These are phyloP conservation scores for Nothobranchius kuhntae DNA, from an alignment of 2,113 vertebrate genomes.

Conservation along the genomic window DNA sequence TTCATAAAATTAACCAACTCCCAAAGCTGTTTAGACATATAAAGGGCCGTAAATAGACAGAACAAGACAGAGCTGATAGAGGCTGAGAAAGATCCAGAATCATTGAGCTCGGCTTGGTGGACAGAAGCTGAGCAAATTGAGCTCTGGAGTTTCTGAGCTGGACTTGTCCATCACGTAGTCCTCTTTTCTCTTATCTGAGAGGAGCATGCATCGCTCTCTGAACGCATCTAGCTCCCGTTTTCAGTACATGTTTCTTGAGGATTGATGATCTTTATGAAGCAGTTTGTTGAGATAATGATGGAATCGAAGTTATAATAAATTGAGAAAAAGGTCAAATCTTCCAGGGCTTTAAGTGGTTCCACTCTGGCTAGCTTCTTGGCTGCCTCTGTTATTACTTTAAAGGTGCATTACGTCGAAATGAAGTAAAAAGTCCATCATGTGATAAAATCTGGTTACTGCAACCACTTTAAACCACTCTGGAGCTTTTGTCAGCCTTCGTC, in stretches of 20 bases:
- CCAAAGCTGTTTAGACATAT: constrained; percentile 4
- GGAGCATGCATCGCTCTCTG: not conserved
- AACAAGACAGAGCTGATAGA: too few species aligned
- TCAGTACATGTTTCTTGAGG: not conserved
- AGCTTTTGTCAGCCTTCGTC: too few species aligned
- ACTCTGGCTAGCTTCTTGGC: too few species aligned
- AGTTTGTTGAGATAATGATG: not conserved
- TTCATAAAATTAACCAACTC: not conserved
- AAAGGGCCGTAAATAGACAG: constrained; percentile 2
- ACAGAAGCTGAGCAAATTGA: not conserved
- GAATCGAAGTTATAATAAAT: not conserved
- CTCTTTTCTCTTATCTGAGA: not conserved
- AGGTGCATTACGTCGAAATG: too few species aligned
- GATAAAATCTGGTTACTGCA: too few species aligned
- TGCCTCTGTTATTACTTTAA: too few species aligned
- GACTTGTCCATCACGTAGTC: not conserved
- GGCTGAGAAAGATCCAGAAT: not conserved
- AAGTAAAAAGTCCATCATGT: too few species aligned
- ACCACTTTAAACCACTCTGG: too few species aligned
- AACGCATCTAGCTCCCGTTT: not conserved
- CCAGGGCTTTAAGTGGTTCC: too few species aligned
- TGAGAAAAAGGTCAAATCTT: not conserved
- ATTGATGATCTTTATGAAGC: not conserved
- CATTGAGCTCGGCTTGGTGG: constrained; percentile 1
- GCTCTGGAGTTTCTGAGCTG: not conserved